Conservation (phyloP, 2,888 invertebrate genomes). For the Stenchaetothrips biformis region DNA sequence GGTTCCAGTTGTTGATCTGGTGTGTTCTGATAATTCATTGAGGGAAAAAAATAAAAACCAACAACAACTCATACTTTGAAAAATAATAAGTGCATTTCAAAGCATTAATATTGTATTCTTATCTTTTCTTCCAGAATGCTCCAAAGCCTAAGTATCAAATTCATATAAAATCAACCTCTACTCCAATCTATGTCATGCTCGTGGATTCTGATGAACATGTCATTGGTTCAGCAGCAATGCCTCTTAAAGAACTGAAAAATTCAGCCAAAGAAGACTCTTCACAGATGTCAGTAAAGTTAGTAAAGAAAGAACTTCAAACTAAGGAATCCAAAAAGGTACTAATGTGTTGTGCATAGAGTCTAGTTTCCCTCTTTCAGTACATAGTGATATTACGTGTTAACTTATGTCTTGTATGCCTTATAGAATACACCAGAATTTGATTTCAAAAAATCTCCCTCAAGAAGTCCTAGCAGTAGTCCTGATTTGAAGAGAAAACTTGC, state of each 20-base stretch:
- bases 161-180: background rate
- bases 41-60: background rate
- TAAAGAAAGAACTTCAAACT: background rate
- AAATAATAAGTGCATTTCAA: background rate
- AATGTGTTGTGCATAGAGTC: background rate
- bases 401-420: background rate
- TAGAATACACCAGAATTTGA: background rate
- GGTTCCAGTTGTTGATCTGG: constrained; percentile 2
- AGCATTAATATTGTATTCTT: background rate
- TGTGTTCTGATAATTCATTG: background rate
- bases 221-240: background rate
- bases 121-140: background rate
- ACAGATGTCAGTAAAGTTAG: background rate
- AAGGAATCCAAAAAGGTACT: background rate
- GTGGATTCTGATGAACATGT: background rate
- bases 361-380: background rate
- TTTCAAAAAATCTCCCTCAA: background rate
- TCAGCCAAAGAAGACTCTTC: background rate
- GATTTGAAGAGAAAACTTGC: constrained; percentile 4
- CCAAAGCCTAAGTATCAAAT: constrained; percentile 3
- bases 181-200: constrained; percentile 4
- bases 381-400: background rate
- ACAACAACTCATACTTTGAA: no score
- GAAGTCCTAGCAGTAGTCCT: background rate
- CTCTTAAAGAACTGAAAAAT: background rate